These are phyloP conservation scores for Ataeniobius toweri DNA, from an alignment of 2,797 vertebrate genomes.

Conservation along the genomic window DNA sequence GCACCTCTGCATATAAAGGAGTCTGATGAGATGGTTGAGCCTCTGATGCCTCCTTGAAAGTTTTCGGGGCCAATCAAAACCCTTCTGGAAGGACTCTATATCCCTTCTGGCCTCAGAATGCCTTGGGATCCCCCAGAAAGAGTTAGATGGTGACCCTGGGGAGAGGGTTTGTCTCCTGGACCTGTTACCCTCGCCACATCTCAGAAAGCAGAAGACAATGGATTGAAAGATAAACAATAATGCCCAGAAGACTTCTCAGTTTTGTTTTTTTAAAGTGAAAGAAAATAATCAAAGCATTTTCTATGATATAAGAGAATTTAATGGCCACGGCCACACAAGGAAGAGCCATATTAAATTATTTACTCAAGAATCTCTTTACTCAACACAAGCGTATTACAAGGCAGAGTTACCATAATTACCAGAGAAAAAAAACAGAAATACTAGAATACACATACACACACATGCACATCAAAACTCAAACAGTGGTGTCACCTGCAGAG, in stretches of 20 bases:
- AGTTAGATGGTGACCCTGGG: background rate
- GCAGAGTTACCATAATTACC: constrained; percentile 16
- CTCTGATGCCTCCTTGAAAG: background rate
- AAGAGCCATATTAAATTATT: constrained; percentile 17
- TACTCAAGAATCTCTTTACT: constrained; percentile 41
- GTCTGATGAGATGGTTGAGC: background rate
- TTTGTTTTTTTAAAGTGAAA: background rate
- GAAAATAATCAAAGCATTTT: background rate
- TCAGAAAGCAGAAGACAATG: background rate
- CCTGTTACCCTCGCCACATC: background rate
- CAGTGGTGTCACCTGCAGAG: constrained; percentile 53
- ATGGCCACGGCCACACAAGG: background rate
- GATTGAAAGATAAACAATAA: background rate
- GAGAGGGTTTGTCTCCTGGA: background rate
- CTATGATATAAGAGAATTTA: background rate
- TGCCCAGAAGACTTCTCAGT: background rate
- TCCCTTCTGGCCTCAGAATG: background rate
- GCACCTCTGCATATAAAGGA: background rate
- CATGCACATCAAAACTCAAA: constrained; percentile 14
- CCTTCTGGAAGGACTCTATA: background rate
- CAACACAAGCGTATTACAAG: constrained; percentile 41
- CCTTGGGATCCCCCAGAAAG: background rate
- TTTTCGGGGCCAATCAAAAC: background rate
- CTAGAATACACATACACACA: constrained; percentile 33
- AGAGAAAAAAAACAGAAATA: constrained; percentile 24